phyloP scores from a whole-genome alignment of 2,113 vertebrate genomes.

The Typhlomys cinereus region DNA sequence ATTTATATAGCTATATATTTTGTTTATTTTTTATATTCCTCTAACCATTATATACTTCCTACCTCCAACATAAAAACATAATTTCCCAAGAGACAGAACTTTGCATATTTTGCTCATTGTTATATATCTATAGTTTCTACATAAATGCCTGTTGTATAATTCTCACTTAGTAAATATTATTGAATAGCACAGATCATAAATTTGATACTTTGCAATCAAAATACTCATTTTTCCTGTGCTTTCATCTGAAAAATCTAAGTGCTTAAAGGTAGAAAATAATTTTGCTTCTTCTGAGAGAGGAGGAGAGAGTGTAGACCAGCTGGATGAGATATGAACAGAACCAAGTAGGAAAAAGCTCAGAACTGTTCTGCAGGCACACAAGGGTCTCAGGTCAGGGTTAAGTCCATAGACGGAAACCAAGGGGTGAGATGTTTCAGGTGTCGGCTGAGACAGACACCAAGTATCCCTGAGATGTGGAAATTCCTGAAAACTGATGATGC shows the following conservation, averaged over 20 bases:
- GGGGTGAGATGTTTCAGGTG: neutral
- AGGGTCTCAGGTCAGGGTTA: too few species aligned
- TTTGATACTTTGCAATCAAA: neutral
- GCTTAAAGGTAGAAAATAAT: neutral
- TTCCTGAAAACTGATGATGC: neutral
- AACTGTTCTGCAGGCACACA: too few species aligned
- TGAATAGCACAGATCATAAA: neutral
- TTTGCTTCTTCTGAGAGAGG: neutral
- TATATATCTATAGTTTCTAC: neutral
- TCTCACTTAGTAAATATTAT: neutral
- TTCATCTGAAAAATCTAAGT: neutral
- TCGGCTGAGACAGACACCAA: neutral
- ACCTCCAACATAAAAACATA: neutral
- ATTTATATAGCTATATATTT: neutral
- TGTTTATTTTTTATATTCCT: neutral
- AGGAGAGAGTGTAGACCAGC: fast-evolving
- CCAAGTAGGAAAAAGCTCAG: neutral
- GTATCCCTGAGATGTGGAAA: neutral
- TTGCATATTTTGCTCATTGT: neutral
- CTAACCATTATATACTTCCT: too few species aligned
- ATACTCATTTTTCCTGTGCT: neutral
- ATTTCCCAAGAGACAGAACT: neutral
- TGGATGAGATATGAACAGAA: neutral
- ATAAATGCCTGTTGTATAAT: neutral
- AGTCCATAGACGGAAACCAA: neutral